A percentile compares a stretch with the other conserved stretches of the same genome.
Conservation (phyloP, 2,888 invertebrate species). For the Petrophora chlorosata region DNA sequence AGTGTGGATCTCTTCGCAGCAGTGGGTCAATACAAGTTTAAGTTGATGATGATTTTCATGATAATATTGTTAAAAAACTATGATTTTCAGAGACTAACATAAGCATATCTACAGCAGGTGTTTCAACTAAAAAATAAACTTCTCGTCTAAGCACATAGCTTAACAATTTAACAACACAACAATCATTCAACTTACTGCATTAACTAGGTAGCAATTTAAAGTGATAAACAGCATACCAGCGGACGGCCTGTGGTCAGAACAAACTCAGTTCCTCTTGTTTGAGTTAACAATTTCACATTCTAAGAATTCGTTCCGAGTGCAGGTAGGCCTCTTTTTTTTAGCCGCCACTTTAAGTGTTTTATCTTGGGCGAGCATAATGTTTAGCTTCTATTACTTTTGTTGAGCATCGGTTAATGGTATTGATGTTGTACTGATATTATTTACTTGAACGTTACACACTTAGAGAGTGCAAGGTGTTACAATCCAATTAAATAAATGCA, state of each 20-base stretch:
- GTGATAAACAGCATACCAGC: constrained; percentile 50
- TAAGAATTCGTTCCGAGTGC: constrained; percentile 63
- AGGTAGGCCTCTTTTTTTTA: constrained; percentile 70
- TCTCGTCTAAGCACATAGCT: constrained; percentile 5
- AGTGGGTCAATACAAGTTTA: too few species aligned
- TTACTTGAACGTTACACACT: too few species aligned
- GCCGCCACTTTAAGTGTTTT: constrained; percentile 41
- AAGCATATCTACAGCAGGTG: too few species aligned
- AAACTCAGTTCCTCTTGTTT: constrained; percentile 66
- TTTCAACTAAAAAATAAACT: too few species aligned
- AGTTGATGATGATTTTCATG: too few species aligned
- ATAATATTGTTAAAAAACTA: too few species aligned
- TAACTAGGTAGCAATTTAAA: constrained; percentile 52
- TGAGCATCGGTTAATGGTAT: background rate
- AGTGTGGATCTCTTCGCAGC: too few species aligned
- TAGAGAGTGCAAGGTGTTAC: too few species aligned
- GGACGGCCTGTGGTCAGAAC: constrained; percentile 46
- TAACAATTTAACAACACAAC: constrained; percentile 31
- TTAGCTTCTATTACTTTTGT: constrained; percentile 22
- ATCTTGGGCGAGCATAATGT: constrained; percentile 35
- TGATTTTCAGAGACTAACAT: too few species aligned
- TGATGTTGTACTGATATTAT: background rate
- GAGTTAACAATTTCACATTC: constrained; percentile 75
- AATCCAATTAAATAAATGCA: too few species aligned
- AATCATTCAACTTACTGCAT: constrained; percentile 32